These are phyloP conservation scores for Cynoglossus semilaevis DNA, from an alignment of 2,113 vertebrate species.

Conservation along the genomic window DNA sequence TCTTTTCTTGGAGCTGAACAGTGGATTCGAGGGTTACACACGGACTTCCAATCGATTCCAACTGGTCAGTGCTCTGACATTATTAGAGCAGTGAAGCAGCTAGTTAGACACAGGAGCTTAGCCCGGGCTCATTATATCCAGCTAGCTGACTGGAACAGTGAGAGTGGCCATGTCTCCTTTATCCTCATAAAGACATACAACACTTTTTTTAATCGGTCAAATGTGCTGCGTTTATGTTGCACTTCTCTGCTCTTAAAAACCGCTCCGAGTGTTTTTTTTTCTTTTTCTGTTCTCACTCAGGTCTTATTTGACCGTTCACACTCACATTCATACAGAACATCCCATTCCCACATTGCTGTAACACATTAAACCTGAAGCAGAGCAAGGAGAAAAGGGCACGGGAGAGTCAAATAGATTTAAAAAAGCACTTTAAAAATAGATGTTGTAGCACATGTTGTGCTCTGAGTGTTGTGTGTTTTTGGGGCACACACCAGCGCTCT, in stretches of 20 bases:
- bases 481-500: slow-evolving; percentile 2
- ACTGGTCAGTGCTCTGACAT: slow-evolving; percentile 44
- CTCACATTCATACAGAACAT: neutral
- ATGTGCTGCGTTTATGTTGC: neutral
- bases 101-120: slow-evolving; percentile 54
- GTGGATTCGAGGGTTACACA: slow-evolving; percentile 43
- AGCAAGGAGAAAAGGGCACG: neutral
- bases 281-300: too few species aligned
- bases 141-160: slow-evolving; percentile 9
- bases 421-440: neutral
- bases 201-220: neutral
- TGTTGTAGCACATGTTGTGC: neutral
- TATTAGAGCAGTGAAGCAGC: slow-evolving; percentile 63
- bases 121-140: slow-evolving; percentile 47
- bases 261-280: neutral
- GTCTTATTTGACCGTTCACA: neutral
- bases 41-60: slow-evolving; percentile 42
- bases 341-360: neutral
- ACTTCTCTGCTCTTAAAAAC: neutral
- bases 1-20: slow-evolving; percentile 22
- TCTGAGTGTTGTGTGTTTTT: slow-evolving; percentile 21
- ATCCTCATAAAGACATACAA: slow-evolving; percentile 1
- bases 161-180: slow-evolving; percentile 3
- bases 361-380: neutral
- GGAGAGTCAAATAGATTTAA: slow-evolving; percentile 3